These are phyloP conservation scores for Mionectes macconnelli DNA, from an alignment of 2,113 vertebrate genomes.

Conservation along the genomic window DNA sequence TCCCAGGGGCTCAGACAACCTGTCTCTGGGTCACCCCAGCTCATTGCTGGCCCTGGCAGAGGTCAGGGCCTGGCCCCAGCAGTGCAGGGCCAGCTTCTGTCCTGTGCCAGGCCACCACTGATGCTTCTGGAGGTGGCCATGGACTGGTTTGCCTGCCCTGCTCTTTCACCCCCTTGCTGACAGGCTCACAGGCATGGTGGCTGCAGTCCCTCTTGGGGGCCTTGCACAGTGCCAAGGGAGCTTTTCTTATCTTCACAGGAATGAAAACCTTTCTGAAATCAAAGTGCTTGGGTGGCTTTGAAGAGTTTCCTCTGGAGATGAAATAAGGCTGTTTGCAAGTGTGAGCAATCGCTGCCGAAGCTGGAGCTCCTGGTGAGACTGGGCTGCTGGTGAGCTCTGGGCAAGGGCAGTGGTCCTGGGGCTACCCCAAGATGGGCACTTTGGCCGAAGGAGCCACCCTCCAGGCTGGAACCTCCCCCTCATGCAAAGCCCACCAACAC, in stretches of 20 bases:
- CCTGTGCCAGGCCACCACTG: background rate
- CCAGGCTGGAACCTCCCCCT: background rate
- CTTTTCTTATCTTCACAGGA: conserved; percentile 39
- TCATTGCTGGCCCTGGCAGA: background rate
- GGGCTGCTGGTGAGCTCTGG: background rate
- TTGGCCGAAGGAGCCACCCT: background rate
- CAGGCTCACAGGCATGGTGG: background rate
- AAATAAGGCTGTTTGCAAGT: background rate
- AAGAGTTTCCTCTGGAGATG: conserved; percentile 40
- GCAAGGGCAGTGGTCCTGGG: background rate
- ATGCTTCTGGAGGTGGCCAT: background rate
- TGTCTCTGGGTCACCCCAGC: background rate
- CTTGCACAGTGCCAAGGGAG: background rate
- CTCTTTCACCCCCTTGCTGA: background rate
- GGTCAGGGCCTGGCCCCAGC: background rate
- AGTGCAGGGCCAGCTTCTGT: background rate
- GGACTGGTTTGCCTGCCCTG: background rate
- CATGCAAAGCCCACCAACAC: background rate
- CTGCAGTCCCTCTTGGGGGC: background rate
- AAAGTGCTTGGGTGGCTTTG: conserved; percentile 53
- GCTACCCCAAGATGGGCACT: background rate
- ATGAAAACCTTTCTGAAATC: conserved; percentile 40
- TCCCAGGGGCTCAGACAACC: background rate
- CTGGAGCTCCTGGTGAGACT: background rate
- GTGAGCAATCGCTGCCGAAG: background rate